Percentiles rank a stretch among this genome's conserved stretches.
Conservation (phyloP, 2,888 invertebrate species). For the Melanostoma mellinum region DNA sequence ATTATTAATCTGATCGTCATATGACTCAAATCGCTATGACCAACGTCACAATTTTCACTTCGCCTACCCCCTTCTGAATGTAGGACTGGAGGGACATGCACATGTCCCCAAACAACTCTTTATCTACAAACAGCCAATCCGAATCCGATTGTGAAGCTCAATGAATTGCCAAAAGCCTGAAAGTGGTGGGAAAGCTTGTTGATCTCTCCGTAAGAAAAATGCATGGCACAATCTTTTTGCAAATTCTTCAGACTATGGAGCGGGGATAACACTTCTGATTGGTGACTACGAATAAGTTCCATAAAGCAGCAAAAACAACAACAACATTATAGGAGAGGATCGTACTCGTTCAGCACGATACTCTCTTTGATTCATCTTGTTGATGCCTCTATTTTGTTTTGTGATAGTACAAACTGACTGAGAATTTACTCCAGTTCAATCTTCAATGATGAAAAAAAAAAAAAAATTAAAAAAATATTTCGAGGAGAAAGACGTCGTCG, state of each 20-base stretch:
- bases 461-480: constrained; percentile 10
- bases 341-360: constrained; percentile 24
- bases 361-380: constrained; percentile 50
- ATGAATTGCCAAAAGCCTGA: constrained; percentile 3
- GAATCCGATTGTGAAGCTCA: constrained; percentile 32
- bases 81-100: constrained; percentile 23
- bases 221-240: constrained; percentile 18
- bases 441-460: constrained; percentile 30
- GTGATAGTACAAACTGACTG: constrained; percentile 31
- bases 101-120: constrained; percentile 25
- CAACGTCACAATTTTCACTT: constrained; percentile 20
- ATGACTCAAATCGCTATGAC: constrained; percentile 17
- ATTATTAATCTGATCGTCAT: constrained; percentile 15
- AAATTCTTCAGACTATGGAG: constrained; percentile 54
- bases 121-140: constrained; percentile 42
- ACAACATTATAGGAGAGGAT: constrained; percentile 43
- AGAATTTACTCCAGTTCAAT: constrained; percentile 32
- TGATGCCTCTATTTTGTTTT: constrained; percentile 48
- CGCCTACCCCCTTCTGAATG: constrained; percentile 16
- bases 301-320: constrained; percentile 28
- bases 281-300: constrained; percentile 58
- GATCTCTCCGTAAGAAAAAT: constrained; percentile 42
- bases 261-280: constrained; percentile 69
- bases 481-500: constrained; percentile 44
- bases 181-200: constrained; percentile 47